Base-by-base conservation (phyloP, 2,797 vertebrate species). In the Limnodromus scolopaceus region DNA sequence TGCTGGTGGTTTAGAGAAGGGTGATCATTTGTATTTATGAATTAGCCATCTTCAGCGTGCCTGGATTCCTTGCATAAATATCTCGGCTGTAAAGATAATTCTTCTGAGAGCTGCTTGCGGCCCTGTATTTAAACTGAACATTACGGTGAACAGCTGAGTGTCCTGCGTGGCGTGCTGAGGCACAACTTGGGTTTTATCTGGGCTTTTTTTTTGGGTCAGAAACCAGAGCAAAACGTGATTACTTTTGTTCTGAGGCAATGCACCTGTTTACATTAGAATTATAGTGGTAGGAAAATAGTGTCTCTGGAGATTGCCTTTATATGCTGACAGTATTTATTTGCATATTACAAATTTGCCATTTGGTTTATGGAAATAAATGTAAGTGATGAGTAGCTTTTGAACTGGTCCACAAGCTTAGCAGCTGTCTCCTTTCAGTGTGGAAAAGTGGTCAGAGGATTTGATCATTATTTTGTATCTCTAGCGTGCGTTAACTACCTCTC, bases 371-470 rank as follows among this genome's bases (percentile, higher is more conserved):
- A 88, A 94, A 89, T 87, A 78, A 78, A 90, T 90, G 48, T 84
- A 93, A 94, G 92, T 81, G 84, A 84, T 41, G 53, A 87, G 39
- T 80, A 84, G 66, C 45, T 88, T 94, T 89, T 93, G 70, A 93
- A 78, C 30, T 27, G 27, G 36, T 65, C 71, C 22, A 10, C 81
- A 77, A 88, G 84, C 76, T 91, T 81, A 88, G 83, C 78, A 92
- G 57, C 71, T 92, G 76, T 88, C 48, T 81, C 68, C 34, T 72
- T 87, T 87, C 76, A 77, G 66, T 2, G 1, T 54, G 43, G 49
- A 88, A 89, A 63, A 81, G 32, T 34, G 6, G 54, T 78, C 38
- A 23, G 58, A 70, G 69, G 41, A 68, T 70, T 77, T 68, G 72
- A 88, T 91, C 39, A 49, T 83, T 60, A 45, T 46, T 93, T 69